Conservation (phyloP, 2,113 vertebrate species). For the Oreochromis tanganicae region DNA sequence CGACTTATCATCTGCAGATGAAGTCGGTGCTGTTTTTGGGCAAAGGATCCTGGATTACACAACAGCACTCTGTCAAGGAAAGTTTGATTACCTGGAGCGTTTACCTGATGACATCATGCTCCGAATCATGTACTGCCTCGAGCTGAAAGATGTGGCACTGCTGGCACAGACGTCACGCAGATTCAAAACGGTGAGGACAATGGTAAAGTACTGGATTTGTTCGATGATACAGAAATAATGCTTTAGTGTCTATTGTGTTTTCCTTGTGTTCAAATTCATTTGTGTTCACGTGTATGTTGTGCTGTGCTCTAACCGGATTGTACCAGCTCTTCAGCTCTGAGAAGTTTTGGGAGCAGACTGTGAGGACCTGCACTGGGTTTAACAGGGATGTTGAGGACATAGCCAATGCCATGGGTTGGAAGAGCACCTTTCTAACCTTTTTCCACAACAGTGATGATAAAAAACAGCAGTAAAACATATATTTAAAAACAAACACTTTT, state of each 20-base stretch:
- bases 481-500: neutral
- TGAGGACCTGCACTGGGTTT: conserved; percentile 47
- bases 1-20: conserved; percentile 42
- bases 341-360: conserved; percentile 68
- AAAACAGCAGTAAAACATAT: neutral
- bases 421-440: conserved; percentile 63
- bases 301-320: neutral
- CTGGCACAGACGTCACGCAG: conserved; percentile 70
- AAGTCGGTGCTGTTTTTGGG: conserved; percentile 68
- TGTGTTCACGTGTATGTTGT: neutral
- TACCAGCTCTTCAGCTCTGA: conserved; percentile 69
- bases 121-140: conserved; percentile 71
- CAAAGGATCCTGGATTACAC: conserved; percentile 65
- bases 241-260: neutral
- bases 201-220: neutral
- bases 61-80: conserved; percentile 68
- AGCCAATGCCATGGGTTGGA: conserved; percentile 67
- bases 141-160: conserved; percentile 67
- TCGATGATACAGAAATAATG: neutral
- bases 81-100: conserved; percentile 73
- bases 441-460: neutral
- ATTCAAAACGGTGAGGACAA: conserved; percentile 68
- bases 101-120: conserved; percentile 75
- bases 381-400: conserved; percentile 66
- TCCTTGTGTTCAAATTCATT: neutral